Conservation (phyloP, 2,888 invertebrate species). For the Saturnia japonica region DNA sequence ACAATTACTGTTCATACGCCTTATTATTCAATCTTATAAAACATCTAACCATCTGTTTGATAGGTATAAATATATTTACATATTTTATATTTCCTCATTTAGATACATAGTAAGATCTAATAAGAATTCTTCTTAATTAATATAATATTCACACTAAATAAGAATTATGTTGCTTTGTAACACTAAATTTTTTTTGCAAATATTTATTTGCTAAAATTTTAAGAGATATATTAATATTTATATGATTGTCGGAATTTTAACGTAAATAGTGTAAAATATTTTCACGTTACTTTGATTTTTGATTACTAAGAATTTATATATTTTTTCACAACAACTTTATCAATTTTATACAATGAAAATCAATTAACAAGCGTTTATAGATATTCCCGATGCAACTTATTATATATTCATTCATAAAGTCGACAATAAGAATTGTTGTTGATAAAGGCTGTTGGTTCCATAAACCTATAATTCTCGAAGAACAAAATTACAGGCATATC, state of each 20-base stretch:
- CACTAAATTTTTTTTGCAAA: neutral
- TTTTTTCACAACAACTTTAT: too few species aligned
- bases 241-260: neutral
- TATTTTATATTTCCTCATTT: neutral
- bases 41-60: neutral
- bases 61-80: too few species aligned
- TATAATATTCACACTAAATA: neutral
- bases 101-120: neutral
- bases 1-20: too few species aligned
- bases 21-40: too few species aligned
- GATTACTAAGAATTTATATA: too few species aligned
- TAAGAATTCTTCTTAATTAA: neutral
- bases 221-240: neutral
- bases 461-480: neutral
- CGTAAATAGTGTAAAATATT: neutral
- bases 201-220: neutral
- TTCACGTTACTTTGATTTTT: too few species aligned
- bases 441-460: neutral
- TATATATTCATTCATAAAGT: too few species aligned
- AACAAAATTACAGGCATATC: constrained; percentile 23
- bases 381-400: too few species aligned
- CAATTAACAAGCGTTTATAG: too few species aligned
- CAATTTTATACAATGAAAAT: too few species aligned
- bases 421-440: too few species aligned
- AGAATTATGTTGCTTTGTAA: neutral